Evolutionary conservation across 2,888 invertebrate species (phyloP).

Genomic region (Sphecodes monilicornis): DNA sequence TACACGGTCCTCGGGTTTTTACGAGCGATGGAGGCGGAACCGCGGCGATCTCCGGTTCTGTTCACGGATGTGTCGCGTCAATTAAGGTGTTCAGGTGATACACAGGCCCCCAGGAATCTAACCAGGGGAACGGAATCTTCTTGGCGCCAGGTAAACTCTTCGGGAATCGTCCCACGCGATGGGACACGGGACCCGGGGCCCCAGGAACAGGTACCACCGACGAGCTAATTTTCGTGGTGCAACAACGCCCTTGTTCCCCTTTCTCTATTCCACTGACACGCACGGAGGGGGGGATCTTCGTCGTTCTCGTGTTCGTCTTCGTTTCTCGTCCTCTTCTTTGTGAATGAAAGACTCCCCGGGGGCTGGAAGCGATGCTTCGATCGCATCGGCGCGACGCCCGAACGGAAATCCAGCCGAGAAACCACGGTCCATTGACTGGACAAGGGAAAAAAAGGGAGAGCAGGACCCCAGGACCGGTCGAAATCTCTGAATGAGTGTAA

Average conservation of each 20-base stretch:
- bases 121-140: conserved; percentile 20
- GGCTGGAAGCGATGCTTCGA: conserved; percentile 58
- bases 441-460: conserved; percentile 42
- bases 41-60: conserved; percentile 22
- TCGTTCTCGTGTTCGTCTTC: too few species aligned
- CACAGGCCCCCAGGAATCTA: neutral
- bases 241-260: conserved; percentile 50
- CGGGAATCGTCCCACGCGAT: conserved; percentile 63
- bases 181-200: conserved; percentile 32
- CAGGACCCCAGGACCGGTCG: conserved; percentile 62
- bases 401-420: conserved; percentile 53
- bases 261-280: conserved; percentile 1
- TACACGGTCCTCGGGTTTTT: neutral
- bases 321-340: conserved; percentile 13
- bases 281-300: neutral
- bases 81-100: conserved; percentile 25
- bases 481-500: conserved; percentile 82
- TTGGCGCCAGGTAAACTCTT: conserved; percentile 67
- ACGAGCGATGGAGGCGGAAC: conserved; percentile 34
- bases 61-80: conserved; percentile 40
- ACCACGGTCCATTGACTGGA: conserved; percentile 60
- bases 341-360: conserved; percentile 70
- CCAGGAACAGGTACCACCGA: conserved; percentile 60
- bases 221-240: conserved; percentile 67
- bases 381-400: conserved; percentile 20